Conservation (phyloP, 2,797 vertebrate genomes). For the Gorsachius magnificus region DNA sequence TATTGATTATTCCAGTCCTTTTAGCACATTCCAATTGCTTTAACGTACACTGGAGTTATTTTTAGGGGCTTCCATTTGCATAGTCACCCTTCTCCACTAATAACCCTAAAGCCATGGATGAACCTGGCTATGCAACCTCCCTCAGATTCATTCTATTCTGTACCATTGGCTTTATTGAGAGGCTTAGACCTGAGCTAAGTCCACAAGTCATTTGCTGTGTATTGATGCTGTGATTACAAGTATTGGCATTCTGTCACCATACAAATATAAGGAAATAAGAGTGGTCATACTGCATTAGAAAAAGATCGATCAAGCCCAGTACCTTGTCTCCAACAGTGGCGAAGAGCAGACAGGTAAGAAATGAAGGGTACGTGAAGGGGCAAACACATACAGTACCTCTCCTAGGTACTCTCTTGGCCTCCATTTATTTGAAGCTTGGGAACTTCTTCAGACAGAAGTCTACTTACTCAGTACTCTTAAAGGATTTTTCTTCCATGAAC, state of each 20-base stretch:
- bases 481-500: not conserved
- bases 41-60: not conserved
- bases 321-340: not conserved
- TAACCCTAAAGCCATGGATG: not conserved
- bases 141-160: not conserved
- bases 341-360: not conserved
- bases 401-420: not conserved
- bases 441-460: not conserved
- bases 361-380: accelerated
- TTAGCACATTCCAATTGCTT: slow-evolving; percentile 20
- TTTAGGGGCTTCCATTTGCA: slow-evolving; percentile 30
- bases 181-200: not conserved
- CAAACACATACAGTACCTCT: not conserved
- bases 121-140: not conserved
- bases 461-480: not conserved
- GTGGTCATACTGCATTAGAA: not conserved
- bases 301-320: not conserved
- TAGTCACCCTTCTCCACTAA: not conserved
- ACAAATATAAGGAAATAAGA: not conserved
- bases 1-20: slow-evolving; percentile 45
- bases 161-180: not conserved
- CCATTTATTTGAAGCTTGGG: not conserved
- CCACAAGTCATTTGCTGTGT: not conserved
- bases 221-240: not conserved
- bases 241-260: not conserved